These are phyloP conservation scores for Geodia barretti DNA, from an alignment of 37 sponge, comb jelly and placozoan genomes.

Conservation along the genomic window DNA sequence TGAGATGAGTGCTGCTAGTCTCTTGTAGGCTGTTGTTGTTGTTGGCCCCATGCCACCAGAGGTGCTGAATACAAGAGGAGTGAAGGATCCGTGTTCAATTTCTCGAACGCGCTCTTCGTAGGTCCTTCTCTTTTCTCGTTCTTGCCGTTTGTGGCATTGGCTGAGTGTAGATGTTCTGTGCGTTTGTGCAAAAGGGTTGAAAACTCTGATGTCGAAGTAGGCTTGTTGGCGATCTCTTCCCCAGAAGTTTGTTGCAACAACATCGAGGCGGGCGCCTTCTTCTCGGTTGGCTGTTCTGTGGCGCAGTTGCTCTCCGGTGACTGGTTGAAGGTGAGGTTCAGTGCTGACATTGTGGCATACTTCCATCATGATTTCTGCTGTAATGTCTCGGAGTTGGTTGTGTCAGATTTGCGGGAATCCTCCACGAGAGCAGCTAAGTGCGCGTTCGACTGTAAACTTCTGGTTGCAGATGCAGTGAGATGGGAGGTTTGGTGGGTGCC, in stretches of 20 bases:
- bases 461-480: neutral
- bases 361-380: conserved; percentile 25
- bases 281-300: conserved; percentile 41
- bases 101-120: conserved; percentile 31
- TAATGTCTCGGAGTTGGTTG: conserved; percentile 41
- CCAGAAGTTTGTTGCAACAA: conserved; percentile 41
- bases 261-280: conserved; percentile 33
- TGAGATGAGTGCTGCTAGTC: conserved; percentile 17
- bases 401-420: conserved; percentile 26
- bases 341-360: conserved; percentile 42
- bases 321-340: conserved; percentile 17
- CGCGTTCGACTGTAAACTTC: conserved; percentile 12
- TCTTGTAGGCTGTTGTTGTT: neutral
- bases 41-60: conserved; percentile 13
- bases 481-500: conserved; percentile 21
- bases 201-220: conserved; percentile 21
- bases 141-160: conserved; percentile 20
- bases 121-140: conserved; percentile 16
- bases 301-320: conserved; percentile 11
- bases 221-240: conserved; percentile 7
- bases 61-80: conserved; percentile 22
- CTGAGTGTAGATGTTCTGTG: conserved; percentile 1
- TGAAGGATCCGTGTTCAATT: conserved; percentile 31
- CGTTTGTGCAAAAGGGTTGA: conserved; percentile 24
- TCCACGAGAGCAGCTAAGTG: conserved; percentile 10